Base-by-base conservation (phyloP, 2,888 invertebrate species). In the Agrotis clavis region DNA sequence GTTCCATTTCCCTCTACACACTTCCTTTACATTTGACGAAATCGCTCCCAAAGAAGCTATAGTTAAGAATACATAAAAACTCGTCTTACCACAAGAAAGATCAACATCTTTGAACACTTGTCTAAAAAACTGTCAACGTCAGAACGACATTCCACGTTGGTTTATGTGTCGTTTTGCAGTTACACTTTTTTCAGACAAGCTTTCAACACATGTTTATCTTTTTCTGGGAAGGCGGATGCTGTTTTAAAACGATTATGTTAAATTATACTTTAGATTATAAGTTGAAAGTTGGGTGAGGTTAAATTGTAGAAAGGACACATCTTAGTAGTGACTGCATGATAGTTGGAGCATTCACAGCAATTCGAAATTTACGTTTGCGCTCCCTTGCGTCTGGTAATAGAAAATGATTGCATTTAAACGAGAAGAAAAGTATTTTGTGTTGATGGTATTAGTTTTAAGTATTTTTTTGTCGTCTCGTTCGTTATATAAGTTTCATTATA, bases 361-460 rank as follows among this genome's bases (percentile, higher is more conserved):
- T 14, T 7, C 1, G 18, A 47, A 48, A 19, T 64, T 60, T 30
- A 14, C 21, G 9, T 67, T 72, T 54, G 18, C 4, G 61, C 51
- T 61, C n/a, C 60, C 21, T 61, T 76, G 50, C 66, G 59, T 69
- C 54, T 64, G 50, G 64, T 18, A 35, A 61, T 48, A 35, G 64
- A 41, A 35, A 51, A 25, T 13, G 50, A 6, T 62, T 25, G 51
- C 3, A n/a, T 14, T 48, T 13, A 51, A 50, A 14, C 1, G 18
- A 5, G 3, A 9, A 11, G 51, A n/a, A 14, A 50, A 19, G 41
- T 11, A 54, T 53, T 57, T 57, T 51, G 9, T 18, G 4, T 9
- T 7, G 25, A 13, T 35, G 59, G 65, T 47, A 30, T 62, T 67
- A 67, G 68, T 76, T 60, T 64, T 71, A 53, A 54, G 14, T 64